phyloP scores from a whole-genome alignment of 2,888 invertebrate genomes.

The Chloroclysta siterata region DNA sequence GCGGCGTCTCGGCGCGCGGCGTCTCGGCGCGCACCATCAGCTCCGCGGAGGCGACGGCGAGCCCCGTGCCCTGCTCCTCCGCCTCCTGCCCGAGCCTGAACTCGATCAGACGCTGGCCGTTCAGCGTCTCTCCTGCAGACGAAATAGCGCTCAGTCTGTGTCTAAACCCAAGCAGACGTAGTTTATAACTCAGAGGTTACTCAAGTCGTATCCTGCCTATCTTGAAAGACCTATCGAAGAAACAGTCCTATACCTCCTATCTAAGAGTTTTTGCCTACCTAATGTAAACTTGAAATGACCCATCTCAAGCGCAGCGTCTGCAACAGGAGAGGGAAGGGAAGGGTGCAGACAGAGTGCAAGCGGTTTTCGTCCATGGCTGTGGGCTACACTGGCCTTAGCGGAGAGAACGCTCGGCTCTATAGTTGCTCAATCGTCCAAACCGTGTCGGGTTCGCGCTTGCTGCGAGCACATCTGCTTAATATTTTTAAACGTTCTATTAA shows the following conservation, averaged over 20 bases:
- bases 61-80: conserved; percentile 81
- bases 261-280: conserved; percentile 24
- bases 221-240: background rate
- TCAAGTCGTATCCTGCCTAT: conserved; percentile 12
- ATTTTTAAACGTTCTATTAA: conserved; percentile 23
- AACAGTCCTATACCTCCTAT: background rate
- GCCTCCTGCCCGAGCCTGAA: conserved; percentile 90
- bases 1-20: conserved; percentile 66
- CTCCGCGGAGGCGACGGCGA: conserved; percentile 91
- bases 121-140: conserved; percentile 90
- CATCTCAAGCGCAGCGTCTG: conserved; percentile 53
- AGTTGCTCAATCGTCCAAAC: conserved; percentile 49
- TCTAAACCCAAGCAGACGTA: background rate
- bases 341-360: conserved; percentile 56
- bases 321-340: conserved; percentile 43
- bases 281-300: conserved; percentile 64
- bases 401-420: conserved; percentile 49
- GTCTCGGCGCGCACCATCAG: conserved; percentile 88
- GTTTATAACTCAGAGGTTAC: too few species aligned
- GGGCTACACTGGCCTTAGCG: conserved; percentile 67
- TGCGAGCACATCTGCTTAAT: conserved; percentile 59
- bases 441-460: conserved; percentile 63
- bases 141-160: conserved; percentile 18
- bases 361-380: conserved; percentile 77
- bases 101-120: conserved; percentile 93